Base-by-base conservation (phyloP, 2,888 invertebrate species). In the Euphydryas editha region DNA sequence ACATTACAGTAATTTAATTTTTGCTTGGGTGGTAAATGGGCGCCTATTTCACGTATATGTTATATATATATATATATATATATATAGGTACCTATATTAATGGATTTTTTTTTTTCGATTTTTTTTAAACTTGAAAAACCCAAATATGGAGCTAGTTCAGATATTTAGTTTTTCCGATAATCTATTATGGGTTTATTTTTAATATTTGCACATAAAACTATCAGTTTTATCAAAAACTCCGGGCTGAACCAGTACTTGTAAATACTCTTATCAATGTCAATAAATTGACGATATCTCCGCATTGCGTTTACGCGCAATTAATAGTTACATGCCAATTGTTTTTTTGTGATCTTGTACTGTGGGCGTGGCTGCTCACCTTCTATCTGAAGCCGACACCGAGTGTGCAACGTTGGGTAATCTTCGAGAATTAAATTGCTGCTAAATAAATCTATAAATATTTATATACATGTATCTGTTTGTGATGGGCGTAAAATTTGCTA, bases 341-440 rank as follows among this genome's bases (percentile, higher is more conserved):
- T 62, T 65, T 56, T 56, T 56, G 51, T 65, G 39, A 68, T 58
- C 44, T 58, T 13, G 56, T 11, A 6, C 7, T 15, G 56, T 58
- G 62, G 70, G 70, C 65, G 70, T 68, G 70, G 20, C 56, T 24
- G 46, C 59, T 70, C 70, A 68, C 68, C 68, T 62, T 51, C 24
- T 24, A 54, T 13, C 30, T 15, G 30, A 17, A 42, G 64, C 64
- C 64, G 55, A 59, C 47, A 59, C 54, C 20, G 24, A 37, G 55
- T 37, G 46, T 37, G 46, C 21, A 55, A 36, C 47, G 18, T 46
- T 55, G 54, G 46, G 24, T 55, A 54, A 36, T 17, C 11, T 8
- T 8, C 11, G 54, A 30, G 6, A 6, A 24, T 51, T 24, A 51
- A 17, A 54, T 36, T 30, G 36, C 54, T 8, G 54, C 17, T 51